Percentiles rank a stretch among this genome's conserved stretches.
These are phyloP conservation scores for Holothuria glaberrima DNA, from an alignment of 35 echinoderm and acorn worm genomes.

Conservation along the genomic window DNA sequence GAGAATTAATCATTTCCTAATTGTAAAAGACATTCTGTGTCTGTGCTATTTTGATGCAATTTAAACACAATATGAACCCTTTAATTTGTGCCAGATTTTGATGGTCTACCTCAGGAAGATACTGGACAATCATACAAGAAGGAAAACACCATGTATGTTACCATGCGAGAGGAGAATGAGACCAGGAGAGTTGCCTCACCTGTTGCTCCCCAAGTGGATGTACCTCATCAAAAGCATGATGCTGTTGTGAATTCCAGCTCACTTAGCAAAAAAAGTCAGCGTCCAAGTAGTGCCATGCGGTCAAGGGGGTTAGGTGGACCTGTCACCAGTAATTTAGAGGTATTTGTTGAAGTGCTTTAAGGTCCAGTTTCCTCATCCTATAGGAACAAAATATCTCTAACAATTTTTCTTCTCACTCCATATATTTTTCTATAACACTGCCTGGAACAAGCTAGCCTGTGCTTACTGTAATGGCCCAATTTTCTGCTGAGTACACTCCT, in stretches of 20 bases:
- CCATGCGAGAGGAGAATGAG: conserved; percentile 60
- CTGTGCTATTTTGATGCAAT: too few species aligned
- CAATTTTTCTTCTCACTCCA: too few species aligned
- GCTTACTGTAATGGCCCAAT: too few species aligned
- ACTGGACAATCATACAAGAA: conserved; percentile 30
- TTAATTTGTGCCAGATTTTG: conserved; percentile 46
- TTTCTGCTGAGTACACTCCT: too few species aligned
- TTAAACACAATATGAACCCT: too few species aligned
- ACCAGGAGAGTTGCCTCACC: conserved; percentile 8
- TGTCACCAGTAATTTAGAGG: conserved; percentile 90
- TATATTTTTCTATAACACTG: too few species aligned
- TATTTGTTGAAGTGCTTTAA: not conserved
- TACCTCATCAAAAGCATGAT: not conserved
- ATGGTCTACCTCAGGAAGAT: conserved; percentile 81
- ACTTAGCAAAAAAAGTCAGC: conserved; percentile 5
- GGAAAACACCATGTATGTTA: conserved; percentile 57
- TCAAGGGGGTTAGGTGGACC: conserved; percentile 82
- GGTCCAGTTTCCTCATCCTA: too few species aligned
- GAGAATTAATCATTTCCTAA: too few species aligned
- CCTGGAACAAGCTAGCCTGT: too few species aligned
- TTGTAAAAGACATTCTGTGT: too few species aligned
- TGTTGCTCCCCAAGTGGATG: not conserved
- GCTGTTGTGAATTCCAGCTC: not conserved
- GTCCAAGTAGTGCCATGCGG: conserved; percentile 70
- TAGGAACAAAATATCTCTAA: too few species aligned